Evolutionary conservation across 2,888 invertebrate species (phyloP).

Genomic region (Perdita meconis): DNA sequence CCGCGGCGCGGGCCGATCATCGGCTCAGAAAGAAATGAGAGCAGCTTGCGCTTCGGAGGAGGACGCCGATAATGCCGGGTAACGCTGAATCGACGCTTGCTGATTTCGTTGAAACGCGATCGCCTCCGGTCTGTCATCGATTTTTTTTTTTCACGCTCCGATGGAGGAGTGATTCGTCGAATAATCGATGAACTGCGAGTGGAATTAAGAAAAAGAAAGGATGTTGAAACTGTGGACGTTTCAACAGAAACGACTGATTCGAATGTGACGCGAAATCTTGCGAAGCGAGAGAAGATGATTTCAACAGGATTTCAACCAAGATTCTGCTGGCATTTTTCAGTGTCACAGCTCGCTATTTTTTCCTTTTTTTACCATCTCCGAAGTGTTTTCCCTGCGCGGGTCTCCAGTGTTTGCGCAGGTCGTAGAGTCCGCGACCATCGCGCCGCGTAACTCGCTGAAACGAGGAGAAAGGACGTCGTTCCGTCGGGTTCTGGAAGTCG

Average conservation of each 20-base stretch:
- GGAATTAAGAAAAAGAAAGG: no score
- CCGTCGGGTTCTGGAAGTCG: conserved; percentile 20
- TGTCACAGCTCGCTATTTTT: conserved; percentile 3
- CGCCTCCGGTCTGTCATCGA: no score
- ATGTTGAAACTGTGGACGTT: no score
- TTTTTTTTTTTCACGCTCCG: no score
- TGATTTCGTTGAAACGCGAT: no score
- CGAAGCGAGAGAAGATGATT: no score
- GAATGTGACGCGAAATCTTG: no score
- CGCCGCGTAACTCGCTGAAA: conserved; percentile 6
- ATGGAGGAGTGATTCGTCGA: no score
- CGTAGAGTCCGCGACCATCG: background rate
- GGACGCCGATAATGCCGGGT: background rate
- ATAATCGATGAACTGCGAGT: no score
- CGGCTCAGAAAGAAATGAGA: conserved; percentile 27
- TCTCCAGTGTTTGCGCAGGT: background rate
- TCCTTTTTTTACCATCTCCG: background rate
- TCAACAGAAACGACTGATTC: no score
- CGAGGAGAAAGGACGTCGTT: conserved; percentile 17
- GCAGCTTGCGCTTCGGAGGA: conserved; percentile 10
- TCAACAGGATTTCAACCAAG: no score
- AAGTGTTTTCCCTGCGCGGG: conserved; percentile 1
- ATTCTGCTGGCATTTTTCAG: conserved; percentile 2
- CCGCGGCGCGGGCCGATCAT: conserved; percentile 3
- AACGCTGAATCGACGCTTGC: conserved; percentile 3